A percentile compares a stretch with the other conserved stretches of the same genome.
Conservation (phyloP, 2,888 invertebrate genomes). For the Sympetrum striolatum region DNA sequence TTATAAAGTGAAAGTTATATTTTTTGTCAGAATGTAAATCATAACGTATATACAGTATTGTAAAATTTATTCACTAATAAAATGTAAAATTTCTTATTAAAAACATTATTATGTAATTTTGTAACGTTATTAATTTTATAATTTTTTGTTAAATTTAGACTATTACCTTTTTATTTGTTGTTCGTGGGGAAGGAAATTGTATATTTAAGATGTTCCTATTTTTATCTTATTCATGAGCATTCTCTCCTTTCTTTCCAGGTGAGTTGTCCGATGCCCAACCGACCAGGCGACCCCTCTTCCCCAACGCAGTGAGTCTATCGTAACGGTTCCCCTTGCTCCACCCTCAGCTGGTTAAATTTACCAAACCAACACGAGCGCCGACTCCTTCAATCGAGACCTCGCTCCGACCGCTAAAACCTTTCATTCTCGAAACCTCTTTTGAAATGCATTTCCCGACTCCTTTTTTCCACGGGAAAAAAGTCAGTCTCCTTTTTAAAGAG, state of each 20-base stretch:
- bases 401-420: not conserved
- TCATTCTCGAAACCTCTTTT: not conserved
- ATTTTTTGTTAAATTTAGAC: no score
- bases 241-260: not conserved
- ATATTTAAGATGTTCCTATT: not conserved
- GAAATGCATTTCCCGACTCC: not conserved
- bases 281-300: not conserved
- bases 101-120: no score
- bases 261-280: not conserved
- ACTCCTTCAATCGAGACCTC: not conserved
- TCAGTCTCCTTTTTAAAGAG: not conserved
- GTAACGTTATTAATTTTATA: no score
- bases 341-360: not conserved
- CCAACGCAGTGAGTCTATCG: not conserved
- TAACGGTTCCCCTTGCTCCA: not conserved
- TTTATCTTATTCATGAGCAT: not conserved
- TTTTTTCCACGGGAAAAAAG: not conserved
- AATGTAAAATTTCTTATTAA: no score
- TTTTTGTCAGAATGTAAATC: no score
- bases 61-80: no score
- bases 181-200: no score
- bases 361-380: not conserved
- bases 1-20: no score
- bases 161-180: no score
- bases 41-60: no score